phyloP scores from a whole-genome alignment of 2,113 vertebrate species.

The Fregetta grallaria region DNA sequence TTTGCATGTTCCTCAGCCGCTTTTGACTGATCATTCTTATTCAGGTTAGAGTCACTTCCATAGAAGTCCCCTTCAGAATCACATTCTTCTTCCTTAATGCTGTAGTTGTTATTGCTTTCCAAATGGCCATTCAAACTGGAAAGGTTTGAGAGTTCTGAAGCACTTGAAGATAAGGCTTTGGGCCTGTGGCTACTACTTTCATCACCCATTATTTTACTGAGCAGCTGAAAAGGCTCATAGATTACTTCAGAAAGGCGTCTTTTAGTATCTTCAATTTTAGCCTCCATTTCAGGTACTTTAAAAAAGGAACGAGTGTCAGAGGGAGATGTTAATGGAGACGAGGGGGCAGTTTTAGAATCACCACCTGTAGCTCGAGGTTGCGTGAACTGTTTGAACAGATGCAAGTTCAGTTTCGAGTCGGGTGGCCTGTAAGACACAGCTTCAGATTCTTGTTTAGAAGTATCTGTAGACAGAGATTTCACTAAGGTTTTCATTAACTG shows the following conservation, averaged over 20 bases:
- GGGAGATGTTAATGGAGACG: constrained; percentile 91
- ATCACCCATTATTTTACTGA: constrained; percentile 98
- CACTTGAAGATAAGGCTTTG: constrained; percentile 94
- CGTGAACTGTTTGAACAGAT: constrained; percentile 97
- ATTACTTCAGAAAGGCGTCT: constrained; percentile 96
- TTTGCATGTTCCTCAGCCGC: constrained; percentile 62
- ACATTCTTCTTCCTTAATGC: constrained; percentile 95
- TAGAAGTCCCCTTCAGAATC: constrained; percentile 82
- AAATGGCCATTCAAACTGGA: constrained; percentile 87
- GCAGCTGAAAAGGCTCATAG: constrained; percentile 93
- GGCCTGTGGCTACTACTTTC: constrained; percentile 86
- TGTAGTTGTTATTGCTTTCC: constrained; percentile 92
- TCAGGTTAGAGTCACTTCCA: constrained; percentile 65
- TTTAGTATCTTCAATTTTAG: constrained; percentile 95
- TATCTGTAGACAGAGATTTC: constrained; percentile 95
- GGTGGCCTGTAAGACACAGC: constrained; percentile 75
- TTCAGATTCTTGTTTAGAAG: constrained; percentile 86
- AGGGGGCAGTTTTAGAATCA: constrained; percentile 97
- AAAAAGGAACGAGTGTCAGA: constrained; percentile 94
- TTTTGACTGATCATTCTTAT: constrained; percentile 55
- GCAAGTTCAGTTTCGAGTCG: constrained; percentile 92
- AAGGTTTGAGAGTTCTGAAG: constrained; percentile 88
- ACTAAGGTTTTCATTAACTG: constrained; percentile 97
- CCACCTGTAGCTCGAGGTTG: constrained; percentile 86
- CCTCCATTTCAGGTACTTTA: constrained; percentile 97